Conservation (phyloP, 2,888 invertebrate genomes). For the Caenorhabditis sp. region DNA sequence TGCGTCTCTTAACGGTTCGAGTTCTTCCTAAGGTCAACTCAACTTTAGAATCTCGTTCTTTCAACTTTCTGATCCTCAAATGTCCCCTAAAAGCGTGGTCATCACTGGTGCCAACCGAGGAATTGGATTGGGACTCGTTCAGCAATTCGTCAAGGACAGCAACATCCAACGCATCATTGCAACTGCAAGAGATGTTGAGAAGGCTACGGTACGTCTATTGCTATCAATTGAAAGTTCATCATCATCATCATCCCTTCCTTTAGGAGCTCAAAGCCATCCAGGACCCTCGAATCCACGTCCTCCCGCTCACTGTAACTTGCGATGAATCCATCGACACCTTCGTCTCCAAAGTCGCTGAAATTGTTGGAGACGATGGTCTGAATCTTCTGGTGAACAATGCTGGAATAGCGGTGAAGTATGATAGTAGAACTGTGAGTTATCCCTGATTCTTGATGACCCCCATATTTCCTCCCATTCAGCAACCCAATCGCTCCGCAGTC, state of each 20-base stretch:
- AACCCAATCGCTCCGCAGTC: neutral
- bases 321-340: constrained; percentile 7
- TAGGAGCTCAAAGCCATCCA: constrained; percentile 2
- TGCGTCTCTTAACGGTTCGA: too few relatives aligned
- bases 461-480: too few relatives aligned
- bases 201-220: constrained; percentile 82
- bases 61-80: neutral
- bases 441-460: too few relatives aligned
- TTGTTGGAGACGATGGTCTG: constrained; percentile 45
- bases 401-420: neutral
- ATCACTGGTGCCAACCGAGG: constrained; percentile 95
- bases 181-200: constrained; percentile 89
- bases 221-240: too few relatives aligned
- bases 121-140: constrained; percentile 91
- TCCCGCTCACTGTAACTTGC: neutral
- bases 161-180: constrained; percentile 89
- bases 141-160: constrained; percentile 85
- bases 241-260: neutral
- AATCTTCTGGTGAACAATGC: constrained; percentile 14
- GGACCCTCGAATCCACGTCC: constrained; percentile 8
- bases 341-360: constrained; percentile 5
- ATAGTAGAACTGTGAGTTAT: constrained; percentile 1
- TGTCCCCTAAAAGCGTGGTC: constrained; percentile 85
- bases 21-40: too few relatives aligned
- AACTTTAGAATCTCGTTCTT: neutral